Evolutionary conservation across 2,888 invertebrate species (phyloP), one percentile per base, ranked within the genome.

Genomic region (Dryocosmus kuriphilus): DNA sequence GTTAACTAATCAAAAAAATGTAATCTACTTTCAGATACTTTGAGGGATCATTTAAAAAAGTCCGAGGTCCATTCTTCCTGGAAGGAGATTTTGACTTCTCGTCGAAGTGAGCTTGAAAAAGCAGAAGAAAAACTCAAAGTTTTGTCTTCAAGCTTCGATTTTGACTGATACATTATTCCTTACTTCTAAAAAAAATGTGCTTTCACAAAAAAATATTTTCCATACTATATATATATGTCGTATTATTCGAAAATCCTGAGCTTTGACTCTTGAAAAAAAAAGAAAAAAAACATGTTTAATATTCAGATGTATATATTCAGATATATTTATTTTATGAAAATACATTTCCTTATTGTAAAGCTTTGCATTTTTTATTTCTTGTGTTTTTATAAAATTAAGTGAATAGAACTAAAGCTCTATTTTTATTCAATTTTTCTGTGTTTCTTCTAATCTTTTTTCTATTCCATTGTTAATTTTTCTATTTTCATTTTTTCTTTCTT

Each of bases 1-100:
- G n/a, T n/a, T n/a, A n/a, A n/a, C n/a, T n/a, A n/a, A n/a, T n/a
- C n/a, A n/a, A n/a, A n/a, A n/a, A n/a, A n/a, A n/a, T n/a, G n/a
- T n/a, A n/a, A n/a, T n/a, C n/a, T n/a, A n/a, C 1, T 71, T 79
- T 38, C 74, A 86, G 86, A 84, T 38, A 75, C 57, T 11, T 38
- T 88, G 61, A 86, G 84, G 77, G 79, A 85, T 8, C 84, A 87
- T 73, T 57, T 88, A 41, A 84, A 81, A 51, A 82, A 82, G 74
- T 83, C 84, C 4, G 80, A 79, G 32, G 14, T 84, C 11, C 27
- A 74, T 9, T 30, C 30, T 0, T 77, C 79, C 0, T 82, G 80
- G 79, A 77, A 78, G 24, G 76, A 61, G 30, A n/a, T 82, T 24
- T 46, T 77, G 4, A 41, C 65, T 16, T 38, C 46, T 6, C 74